Percentiles rank a stretch among this genome's conserved stretches.
Conservation (phyloP, 2,113 vertebrate genomes). For the Microcebus ravelobensis region DNA sequence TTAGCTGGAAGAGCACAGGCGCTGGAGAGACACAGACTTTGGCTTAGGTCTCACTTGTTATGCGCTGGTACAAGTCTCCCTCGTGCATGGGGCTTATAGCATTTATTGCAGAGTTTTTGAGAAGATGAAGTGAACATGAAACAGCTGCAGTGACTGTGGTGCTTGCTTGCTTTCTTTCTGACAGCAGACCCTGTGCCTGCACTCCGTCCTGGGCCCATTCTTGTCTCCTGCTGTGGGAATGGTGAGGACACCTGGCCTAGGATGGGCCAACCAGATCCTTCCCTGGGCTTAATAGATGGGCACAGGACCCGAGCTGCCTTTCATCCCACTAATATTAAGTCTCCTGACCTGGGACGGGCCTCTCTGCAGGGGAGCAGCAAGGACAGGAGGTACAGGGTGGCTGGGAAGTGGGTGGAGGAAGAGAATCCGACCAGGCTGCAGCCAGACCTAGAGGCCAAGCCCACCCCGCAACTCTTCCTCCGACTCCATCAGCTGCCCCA, state of each 20-base stretch:
- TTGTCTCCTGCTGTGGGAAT: fast-evolving
- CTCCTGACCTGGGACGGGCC: fast-evolving
- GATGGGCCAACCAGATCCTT: neutral
- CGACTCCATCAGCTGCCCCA: neutral
- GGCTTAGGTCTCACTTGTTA: too few relatives aligned
- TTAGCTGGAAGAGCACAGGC: neutral
- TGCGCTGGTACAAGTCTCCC: too few relatives aligned
- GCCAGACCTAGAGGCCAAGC: neutral
- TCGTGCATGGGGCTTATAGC: fast-evolving
- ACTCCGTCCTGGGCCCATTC: neutral
- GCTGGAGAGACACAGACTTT: neutral
- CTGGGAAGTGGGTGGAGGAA: neutral
- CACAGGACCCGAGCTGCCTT: neutral
- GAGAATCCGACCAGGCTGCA: neutral
- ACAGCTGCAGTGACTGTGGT: neutral
- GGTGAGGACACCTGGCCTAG: neutral
- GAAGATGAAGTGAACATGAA: neutral
- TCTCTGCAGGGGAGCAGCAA: neutral
- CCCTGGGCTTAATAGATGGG: neutral
- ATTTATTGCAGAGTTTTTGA: neutral
- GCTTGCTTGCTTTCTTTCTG: neutral
- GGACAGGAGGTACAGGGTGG: neutral
- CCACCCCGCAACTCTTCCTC: too few relatives aligned
- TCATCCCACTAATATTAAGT: fast-evolving
- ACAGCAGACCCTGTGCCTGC: neutral